phyloP scores from a whole-genome alignment of 1,140 invertebrate species.

The Periplaneta americana region DNA sequence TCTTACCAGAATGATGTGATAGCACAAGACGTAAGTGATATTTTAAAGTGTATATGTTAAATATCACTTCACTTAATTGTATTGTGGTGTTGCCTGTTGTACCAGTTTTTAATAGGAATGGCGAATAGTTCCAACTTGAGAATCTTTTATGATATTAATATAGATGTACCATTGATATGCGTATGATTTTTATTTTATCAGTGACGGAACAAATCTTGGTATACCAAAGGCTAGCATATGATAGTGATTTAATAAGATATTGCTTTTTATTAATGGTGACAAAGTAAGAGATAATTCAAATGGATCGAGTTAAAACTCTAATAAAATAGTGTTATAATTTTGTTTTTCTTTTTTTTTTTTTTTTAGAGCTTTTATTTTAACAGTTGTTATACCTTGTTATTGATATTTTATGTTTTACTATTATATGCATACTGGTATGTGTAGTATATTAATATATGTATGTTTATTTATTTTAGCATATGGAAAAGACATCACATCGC shows the following conservation, averaged over 20 bases:
- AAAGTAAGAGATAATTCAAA: neutral
- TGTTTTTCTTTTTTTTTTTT: no score
- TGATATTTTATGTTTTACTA: neutral
- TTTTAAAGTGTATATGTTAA: no score
- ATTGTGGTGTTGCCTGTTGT: no score
- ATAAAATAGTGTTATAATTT: neutral
- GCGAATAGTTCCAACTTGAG: neutral
- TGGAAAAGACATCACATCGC: neutral
- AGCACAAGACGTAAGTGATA: no score
- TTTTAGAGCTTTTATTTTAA: neutral
- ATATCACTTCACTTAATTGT: no score
- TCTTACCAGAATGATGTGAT: no score
- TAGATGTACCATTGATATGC: neutral
- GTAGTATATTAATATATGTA: no score
- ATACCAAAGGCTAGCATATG: neutral
- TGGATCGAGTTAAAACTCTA: neutral
- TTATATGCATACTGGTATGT: neutral
- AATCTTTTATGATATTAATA: neutral
- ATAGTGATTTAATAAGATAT: neutral
- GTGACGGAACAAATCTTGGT: neutral
- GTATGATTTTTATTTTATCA: neutral
- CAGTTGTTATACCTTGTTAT: neutral
- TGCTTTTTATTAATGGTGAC: neutral
- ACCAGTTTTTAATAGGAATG: no score
- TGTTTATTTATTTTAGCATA: neutral